phyloP scores from a whole-genome alignment of 2,113 vertebrate genomes.

The Chelonoidis abingdonii region DNA sequence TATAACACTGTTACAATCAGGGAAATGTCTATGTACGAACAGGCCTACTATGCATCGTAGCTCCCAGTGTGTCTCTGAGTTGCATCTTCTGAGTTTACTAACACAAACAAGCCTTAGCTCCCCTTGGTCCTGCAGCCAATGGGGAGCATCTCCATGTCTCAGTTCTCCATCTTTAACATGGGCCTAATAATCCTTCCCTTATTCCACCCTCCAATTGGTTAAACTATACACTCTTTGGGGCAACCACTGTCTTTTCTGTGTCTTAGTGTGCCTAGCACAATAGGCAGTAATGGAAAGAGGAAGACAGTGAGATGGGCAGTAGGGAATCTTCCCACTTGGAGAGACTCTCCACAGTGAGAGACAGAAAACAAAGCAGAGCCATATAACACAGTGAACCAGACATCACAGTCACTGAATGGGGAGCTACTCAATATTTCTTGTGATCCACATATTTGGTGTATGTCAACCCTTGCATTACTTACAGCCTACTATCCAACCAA shows the following conservation, averaged over 20 bases:
- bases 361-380: neutral
- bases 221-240: neutral
- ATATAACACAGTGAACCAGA: neutral
- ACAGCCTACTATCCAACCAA: neutral
- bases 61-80: neutral
- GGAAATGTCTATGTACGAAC: neutral
- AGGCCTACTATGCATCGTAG: neutral
- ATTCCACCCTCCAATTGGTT: neutral
- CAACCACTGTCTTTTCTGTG: neutral
- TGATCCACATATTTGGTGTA: neutral
- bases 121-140: conserved; percentile 52
- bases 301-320: neutral
- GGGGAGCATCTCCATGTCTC: conserved; percentile 43
- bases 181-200: neutral
- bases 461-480: neutral
- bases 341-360: neutral
- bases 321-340: neutral
- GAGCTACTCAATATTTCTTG: neutral
- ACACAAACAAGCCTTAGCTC: conserved; percentile 47
- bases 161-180: conserved; percentile 12
- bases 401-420: neutral
- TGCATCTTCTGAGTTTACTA: conserved; percentile 46
- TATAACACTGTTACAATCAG: neutral
- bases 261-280: neutral
- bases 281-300: neutral